Evolutionary conservation across 2,888 invertebrate species (phyloP).

Genomic region (Drosophila nr. medialis): DNA sequence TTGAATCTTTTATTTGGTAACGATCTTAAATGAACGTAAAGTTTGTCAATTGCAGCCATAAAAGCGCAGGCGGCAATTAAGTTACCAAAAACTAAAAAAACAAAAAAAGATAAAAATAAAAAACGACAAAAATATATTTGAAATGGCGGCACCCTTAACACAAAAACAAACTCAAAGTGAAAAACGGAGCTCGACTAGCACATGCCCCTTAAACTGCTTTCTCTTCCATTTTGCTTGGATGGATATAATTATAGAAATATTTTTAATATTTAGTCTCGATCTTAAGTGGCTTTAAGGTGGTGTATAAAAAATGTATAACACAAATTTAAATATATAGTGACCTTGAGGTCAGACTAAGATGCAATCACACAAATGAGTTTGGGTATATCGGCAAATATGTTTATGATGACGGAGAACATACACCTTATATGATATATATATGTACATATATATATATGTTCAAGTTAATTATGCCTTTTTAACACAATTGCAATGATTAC

Average conservation of each 20-base stretch:
- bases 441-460: not conserved
- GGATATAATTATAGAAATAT: not conserved
- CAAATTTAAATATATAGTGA: not conserved
- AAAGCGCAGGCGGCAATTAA: conserved; percentile 43
- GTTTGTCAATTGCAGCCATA: conserved; percentile 53
- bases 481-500: not conserved
- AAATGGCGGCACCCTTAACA: conserved; percentile 54
- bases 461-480: not conserved
- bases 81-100: conserved; percentile 21
- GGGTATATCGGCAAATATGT: not conserved
- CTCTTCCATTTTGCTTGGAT: not conserved
- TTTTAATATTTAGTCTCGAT: not conserved
- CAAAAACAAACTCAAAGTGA: conserved; percentile 13
- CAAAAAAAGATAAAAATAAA: conserved; percentile 1
- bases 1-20: conserved; percentile 38
- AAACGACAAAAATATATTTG: conserved; percentile 41
- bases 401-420: not conserved
- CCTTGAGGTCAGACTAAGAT: not conserved
- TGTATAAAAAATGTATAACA: not conserved
- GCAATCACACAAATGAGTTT: too few species aligned
- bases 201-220: not conserved
- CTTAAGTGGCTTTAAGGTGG: not conserved
- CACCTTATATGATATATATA: not conserved
- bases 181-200: not conserved
- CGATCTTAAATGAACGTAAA: conserved; percentile 37